phyloP scores from a whole-genome alignment of 2,888 invertebrate genomes.

The Charanyca ferruginea region DNA sequence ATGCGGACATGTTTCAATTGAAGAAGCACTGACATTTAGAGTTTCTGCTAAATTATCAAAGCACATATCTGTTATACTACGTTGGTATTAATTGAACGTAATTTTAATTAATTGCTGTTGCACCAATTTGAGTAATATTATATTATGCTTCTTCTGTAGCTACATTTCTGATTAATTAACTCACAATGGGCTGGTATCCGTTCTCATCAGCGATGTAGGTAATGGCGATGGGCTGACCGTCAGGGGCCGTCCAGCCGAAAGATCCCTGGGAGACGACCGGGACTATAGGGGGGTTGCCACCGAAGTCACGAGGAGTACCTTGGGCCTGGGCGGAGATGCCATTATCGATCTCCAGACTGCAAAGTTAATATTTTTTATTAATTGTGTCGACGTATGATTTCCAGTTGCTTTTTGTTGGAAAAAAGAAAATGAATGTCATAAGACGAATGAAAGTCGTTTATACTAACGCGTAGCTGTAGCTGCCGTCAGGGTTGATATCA shows the following conservation, averaged over 20 bases:
- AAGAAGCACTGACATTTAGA: conserved; percentile 18
- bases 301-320: conserved; percentile 89
- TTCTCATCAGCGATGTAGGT: conserved; percentile 93
- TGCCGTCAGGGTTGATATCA: conserved; percentile 86
- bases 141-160: background rate
- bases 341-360: conserved; percentile 92
- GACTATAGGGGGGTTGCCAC: conserved; percentile 80
- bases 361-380: conserved; percentile 35
- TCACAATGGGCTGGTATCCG: conserved; percentile 92
- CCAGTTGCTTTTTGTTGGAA: background rate
- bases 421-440: background rate
- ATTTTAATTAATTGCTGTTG: background rate
- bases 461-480: conserved; percentile 87
- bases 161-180: conserved; percentile 26
- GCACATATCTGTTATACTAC: conserved; percentile 9
- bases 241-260: conserved; percentile 91
- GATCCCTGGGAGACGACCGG: conserved; percentile 88
- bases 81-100: conserved; percentile 1
- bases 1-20: background rate
- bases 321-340: conserved; percentile 92
- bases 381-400: background rate
- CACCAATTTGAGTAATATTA: background rate
- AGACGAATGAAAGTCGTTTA: background rate
- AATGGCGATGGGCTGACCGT: conserved; percentile 91
- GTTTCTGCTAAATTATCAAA: conserved; percentile 7